These are phyloP conservation scores for Chrysomela aeneicollis DNA, from an alignment of 2,888 invertebrate genomes.

Conservation along the genomic window DNA sequence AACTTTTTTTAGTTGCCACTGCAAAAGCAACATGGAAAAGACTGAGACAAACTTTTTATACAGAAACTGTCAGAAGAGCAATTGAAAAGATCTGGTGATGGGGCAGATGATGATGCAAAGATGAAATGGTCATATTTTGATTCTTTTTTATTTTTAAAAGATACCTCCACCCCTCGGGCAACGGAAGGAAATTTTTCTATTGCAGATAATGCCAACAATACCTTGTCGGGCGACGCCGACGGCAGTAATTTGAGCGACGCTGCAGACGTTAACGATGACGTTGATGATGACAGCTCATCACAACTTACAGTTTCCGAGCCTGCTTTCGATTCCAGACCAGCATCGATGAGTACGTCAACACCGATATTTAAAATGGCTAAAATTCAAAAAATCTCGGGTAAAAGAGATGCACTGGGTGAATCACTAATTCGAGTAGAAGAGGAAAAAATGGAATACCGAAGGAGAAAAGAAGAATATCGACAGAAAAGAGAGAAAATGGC, in stretches of 20 bases:
- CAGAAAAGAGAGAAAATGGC: conserved; percentile 16
- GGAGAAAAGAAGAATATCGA: conserved; percentile 18
- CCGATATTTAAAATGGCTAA: conserved; percentile 1
- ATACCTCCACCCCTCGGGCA: conserved; percentile 10
- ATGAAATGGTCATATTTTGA: conserved; percentile 14
- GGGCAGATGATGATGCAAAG: conserved; percentile 10
- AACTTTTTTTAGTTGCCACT: conserved; percentile 14
- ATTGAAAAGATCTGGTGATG: conserved; percentile 18
- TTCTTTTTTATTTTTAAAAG: conserved; percentile 20
- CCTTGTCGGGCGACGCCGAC: not conserved
- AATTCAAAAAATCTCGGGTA: conserved; percentile 1
- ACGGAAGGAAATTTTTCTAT: conserved; percentile 17
- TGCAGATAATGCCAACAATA: conserved; percentile 9
- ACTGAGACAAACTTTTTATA: conserved; percentile 17
- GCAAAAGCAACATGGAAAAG: conserved; percentile 21
- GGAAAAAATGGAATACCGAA: conserved; percentile 17
- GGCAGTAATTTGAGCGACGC: no score
- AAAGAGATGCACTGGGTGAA: no score
- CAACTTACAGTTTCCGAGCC: no score
- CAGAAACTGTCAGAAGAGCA: conserved; percentile 11
- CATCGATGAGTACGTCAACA: conserved; percentile 1
- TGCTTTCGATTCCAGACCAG: no score
- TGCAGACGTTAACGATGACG: no score
- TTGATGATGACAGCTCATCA: no score
- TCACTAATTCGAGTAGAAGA: conserved; percentile 14